Conservation (phyloP, 2,113 vertebrate genomes). For the Lates calcarifer region DNA sequence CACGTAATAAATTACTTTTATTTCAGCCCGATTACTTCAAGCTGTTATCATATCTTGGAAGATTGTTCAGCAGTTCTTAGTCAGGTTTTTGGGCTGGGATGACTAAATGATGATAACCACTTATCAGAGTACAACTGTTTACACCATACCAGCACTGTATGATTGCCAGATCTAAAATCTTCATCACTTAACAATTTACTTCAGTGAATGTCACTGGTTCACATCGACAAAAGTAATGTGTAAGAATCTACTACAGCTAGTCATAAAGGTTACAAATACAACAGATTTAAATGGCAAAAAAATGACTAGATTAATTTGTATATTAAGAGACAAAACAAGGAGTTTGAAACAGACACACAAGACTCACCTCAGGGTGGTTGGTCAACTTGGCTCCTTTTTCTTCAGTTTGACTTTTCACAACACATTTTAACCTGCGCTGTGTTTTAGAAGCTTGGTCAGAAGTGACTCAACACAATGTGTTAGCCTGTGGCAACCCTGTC, state of each 20-base stretch:
- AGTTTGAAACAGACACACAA: neutral
- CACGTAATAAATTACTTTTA: neutral
- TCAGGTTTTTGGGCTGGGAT: neutral
- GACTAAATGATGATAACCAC: neutral
- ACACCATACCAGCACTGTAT: neutral
- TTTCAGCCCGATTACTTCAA: neutral
- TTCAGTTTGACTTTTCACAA: constrained; percentile 6
- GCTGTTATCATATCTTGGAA: neutral
- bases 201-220: too few species aligned
- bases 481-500: constrained; percentile 4
- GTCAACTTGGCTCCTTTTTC: neutral
- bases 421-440: neutral
- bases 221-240: too few species aligned
- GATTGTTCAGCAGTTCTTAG: neutral
- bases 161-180: neutral
- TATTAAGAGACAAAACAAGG: neutral
- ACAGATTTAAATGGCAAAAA: too few species aligned
- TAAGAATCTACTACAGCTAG: too few species aligned
- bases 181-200: too few species aligned
- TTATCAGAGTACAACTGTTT: neutral
- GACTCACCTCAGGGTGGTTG: constrained; percentile 28
- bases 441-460: neutral
- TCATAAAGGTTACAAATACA: too few species aligned
- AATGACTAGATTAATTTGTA: neutral
- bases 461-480: constrained; percentile 30